Evolutionary conservation across 1,140 invertebrate species (phyloP).

Genomic region (Cydia fagiglandana): DNA sequence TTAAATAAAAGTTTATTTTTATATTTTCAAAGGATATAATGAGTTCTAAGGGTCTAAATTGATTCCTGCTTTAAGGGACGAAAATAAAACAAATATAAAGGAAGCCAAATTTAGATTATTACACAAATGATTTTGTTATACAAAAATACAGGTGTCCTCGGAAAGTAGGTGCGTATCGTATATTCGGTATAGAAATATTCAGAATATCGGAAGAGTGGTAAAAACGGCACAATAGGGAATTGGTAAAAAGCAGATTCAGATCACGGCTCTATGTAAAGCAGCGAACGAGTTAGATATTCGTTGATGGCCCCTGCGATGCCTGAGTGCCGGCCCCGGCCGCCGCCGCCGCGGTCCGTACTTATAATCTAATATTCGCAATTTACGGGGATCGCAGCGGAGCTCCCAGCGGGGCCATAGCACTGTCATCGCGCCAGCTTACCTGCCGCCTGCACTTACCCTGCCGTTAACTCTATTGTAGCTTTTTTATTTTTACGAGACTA

Average conservation of each 20-base stretch:
- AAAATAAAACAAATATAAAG: no score
- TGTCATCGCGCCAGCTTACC: conserved; percentile 68
- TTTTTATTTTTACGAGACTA: conserved; percentile 56
- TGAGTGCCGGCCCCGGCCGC: conserved; percentile 16
- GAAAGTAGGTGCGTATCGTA: not conserved
- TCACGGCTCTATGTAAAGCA: conserved; percentile 64
- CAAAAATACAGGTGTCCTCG: not conserved
- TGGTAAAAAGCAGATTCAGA: conserved; percentile 71
- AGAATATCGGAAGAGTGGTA: conserved; percentile 35
- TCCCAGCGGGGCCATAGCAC: conserved; percentile 65
- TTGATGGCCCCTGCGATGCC: conserved; percentile 64
- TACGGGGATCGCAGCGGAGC: conserved; percentile 71
- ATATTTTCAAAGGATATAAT: not conserved
- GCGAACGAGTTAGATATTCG: conserved; percentile 67
- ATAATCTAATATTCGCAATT: conserved; percentile 79
- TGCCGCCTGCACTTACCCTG: conserved; percentile 62
- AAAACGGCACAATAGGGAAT: conserved; percentile 60
- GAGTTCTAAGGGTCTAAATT: not conserved
- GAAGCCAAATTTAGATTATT: not conserved
- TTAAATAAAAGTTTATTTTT: not conserved
- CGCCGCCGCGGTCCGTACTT: conserved; percentile 69
- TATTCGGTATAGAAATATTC: conserved; percentile 35
- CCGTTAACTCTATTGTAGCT: conserved; percentile 57
- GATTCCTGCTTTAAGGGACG: not conserved
- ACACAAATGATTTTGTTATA: not conserved